Evolutionary conservation across 2,113 vertebrate species (phyloP), one percentile per base, ranked within the genome.

Genomic region (Toxostoma redivivum): DNA sequence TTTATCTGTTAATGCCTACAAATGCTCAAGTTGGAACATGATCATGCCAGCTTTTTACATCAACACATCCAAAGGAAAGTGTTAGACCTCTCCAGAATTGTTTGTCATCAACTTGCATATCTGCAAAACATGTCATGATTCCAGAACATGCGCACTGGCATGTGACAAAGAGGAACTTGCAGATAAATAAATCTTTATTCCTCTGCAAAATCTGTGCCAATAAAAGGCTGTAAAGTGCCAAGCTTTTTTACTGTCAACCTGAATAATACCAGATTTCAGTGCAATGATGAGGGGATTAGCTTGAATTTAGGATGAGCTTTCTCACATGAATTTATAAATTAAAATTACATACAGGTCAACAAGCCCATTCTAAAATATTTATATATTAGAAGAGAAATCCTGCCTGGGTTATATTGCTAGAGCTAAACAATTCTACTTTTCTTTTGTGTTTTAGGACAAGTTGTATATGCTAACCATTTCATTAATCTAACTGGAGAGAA

Each of bases 401-500:
- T 48, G 2, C 51, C 18, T 81, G 15, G 94, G 17, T 74, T 89
- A 9, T 90, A 38, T 80, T 51, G 18, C 19, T 94, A 60, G 60
- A 92, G 57, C 30, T 95, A 89, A 97, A 42, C 69, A 81, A 18
- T 64, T 86, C 42, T 91, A 9, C 72, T 84, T 92, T 90, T 90
- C 33, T 92, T 94, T 62, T 94, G 24, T 91, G 31, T 91, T 95
- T 92, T 97, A 99, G 99, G 99, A 96, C 98, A 99, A 98, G 98
- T 99, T 91, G 97, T 99, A 35, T 99, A 99, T 89, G 98, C 99
- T 83, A 98, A 99, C 97, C 97, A 98, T 96, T 99, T 99, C 98
- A 98, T 99, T 95, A 98, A 99, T 97, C 96, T 99, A 95, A 98
- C 98, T 0, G 99, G 99, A 91, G 98, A 99, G 97, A 99, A 98